Conservation (phyloP, 2,888 invertebrate genomes). For the Polydesmus complanatus region DNA sequence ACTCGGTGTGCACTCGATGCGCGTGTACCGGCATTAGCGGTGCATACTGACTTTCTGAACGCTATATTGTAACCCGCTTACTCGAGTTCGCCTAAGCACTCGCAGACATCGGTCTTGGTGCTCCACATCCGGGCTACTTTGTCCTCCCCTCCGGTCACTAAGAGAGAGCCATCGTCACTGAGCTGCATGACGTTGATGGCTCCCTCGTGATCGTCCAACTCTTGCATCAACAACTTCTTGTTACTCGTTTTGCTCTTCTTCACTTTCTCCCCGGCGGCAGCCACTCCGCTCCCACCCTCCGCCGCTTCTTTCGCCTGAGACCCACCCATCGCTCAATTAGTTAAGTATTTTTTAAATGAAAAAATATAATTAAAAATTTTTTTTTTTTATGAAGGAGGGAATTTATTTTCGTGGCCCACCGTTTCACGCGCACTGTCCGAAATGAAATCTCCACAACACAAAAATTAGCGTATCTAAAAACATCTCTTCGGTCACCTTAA, state of each 20-base stretch:
- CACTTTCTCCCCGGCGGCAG: neutral
- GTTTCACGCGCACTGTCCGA: no score
- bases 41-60: neutral
- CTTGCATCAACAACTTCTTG: constrained; percentile 23
- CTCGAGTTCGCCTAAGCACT: constrained; percentile 35
- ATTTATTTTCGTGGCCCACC: no score
- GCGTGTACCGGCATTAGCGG: no score
- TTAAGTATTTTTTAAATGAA: no score
- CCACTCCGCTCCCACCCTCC: neutral
- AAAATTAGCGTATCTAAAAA: no score
- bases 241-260: constrained; percentile 1
- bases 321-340: neutral
- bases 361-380: no score
- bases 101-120: constrained; percentile 33
- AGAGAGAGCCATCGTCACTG: constrained; percentile 36
- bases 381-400: no score
- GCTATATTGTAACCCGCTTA: constrained; percentile 9
- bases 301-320: neutral
- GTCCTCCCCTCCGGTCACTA: constrained; percentile 39
- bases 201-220: constrained; percentile 31
- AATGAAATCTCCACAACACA: no score
- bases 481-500: no score
- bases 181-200: constrained; percentile 39
- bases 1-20: no score
- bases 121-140: constrained; percentile 36